Base-by-base conservation (phyloP, 2,113 vertebrate species). In the Barbus barbus region DNA sequence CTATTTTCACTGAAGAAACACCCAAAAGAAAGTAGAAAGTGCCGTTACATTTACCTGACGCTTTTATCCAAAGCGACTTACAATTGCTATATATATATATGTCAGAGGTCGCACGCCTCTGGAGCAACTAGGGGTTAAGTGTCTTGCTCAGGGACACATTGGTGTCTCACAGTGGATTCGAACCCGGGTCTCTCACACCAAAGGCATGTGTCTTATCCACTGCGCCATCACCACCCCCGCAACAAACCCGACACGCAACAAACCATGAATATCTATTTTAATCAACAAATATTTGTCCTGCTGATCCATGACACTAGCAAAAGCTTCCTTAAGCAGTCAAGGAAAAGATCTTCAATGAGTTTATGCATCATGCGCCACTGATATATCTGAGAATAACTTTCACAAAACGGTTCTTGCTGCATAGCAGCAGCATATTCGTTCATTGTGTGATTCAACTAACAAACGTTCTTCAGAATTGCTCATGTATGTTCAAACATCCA, bases 1-100 rank as follows among this genome's bases (percentile, higher is more conserved):
- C 56, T 63, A 76, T 83, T 76, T 83, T 83, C 72, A 63, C 56
- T 9, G 28, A 75, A 83, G 38, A 46, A 33, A 63, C 82, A 76
- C 56, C 72, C 33, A 46, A 51, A 46, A 18, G 41, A 48, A 31
- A 24, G 65, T 24, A 60, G 41, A 48, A 74, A 46, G 71, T 6
- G 6, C 71, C 1, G n/a, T 60, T 60, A 24, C n/a, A n/a, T n/a
- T n/a, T n/a, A n/a, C n/a, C n/a, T n/a, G n/a, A n/a, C n/a, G n/a
- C n/a, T n/a, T n/a, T n/a, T n/a, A n/a, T n/a, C n/a, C n/a, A n/a
- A n/a, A n/a, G n/a, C n/a, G n/a, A n/a, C n/a, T n/a, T n/a, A n/a
- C n/a, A n/a, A n/a, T n/a, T n/a, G n/a, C n/a, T n/a, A n/a, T n/a
- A n/a, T n/a, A n/a, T n/a, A n/a, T n/a, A n/a, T n/a, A n/a, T n/a